Conservation (phyloP, 2,888 invertebrate species). For the Lycaena phlaeas region DNA sequence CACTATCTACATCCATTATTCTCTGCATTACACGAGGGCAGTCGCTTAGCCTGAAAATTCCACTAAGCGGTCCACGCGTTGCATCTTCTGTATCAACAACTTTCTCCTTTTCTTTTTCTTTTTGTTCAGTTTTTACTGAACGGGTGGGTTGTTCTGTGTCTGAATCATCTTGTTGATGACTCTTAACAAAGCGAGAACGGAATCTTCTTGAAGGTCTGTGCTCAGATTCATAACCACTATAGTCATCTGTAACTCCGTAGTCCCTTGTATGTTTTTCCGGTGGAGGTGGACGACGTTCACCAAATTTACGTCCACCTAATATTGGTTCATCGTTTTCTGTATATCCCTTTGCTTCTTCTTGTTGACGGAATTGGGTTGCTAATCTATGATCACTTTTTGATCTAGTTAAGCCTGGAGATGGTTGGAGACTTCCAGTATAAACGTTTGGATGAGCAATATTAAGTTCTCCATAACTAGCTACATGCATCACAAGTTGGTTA, state of each 20-base stretch:
- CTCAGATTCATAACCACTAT: constrained; percentile 79
- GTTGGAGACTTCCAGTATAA: constrained; percentile 74
- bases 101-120: constrained; percentile 76
- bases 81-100: constrained; percentile 93
- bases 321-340: constrained; percentile 80
- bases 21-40: constrained; percentile 92
- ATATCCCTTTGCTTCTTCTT: constrained; percentile 81
- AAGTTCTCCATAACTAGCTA: constrained; percentile 91
- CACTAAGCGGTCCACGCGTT: constrained; percentile 88
- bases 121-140: constrained; percentile 78
- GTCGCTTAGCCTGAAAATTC: constrained; percentile 89
- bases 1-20: constrained; percentile 84
- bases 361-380: constrained; percentile 89
- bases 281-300: constrained; percentile 76
- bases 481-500: constrained; percentile 89
- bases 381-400: constrained; percentile 95
- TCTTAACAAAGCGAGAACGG: constrained; percentile 79
- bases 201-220: constrained; percentile 78
- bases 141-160: constrained; percentile 78
- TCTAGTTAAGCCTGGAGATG: constrained; percentile 86
- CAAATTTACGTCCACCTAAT: constrained; percentile 83
- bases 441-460: constrained; percentile 81
- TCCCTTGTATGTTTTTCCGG: constrained; percentile 70
- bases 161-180: constrained; percentile 81
- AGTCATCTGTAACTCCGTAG: constrained; percentile 75